Base-by-base conservation (phyloP, 2,113 vertebrate genomes). In the Ploceus nigricollis region DNA sequence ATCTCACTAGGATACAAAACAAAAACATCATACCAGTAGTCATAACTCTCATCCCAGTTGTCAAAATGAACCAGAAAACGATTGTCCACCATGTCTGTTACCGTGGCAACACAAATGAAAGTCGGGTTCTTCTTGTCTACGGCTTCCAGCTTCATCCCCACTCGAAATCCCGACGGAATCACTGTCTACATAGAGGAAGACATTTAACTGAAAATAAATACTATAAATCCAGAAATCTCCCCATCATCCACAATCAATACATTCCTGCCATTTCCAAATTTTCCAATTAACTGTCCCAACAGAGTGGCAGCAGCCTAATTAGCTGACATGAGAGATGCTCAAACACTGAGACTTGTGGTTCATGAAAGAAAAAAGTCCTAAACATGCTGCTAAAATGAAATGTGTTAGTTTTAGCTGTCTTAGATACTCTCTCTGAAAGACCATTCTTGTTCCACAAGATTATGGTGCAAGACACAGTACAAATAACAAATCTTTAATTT, bases 41-140 rank as follows among this genome's bases (percentile, higher is more conserved):
- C 98, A 42, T 98, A 99, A 93, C 98, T 98, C 96, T 99, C 98
- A 72, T 99, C 98, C 98, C 98, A 99, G 98, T 98, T 98, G 97
- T 99, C 98, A 97, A 99, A 99, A 97, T 99, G 98, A 89, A 99
- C 98, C 94, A 99, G 97, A 93, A 99, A 98, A 82, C 98, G 98
- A 94, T 98, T 99, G 95, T 99, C 98, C 97, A 99, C 98, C 98
- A 99, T 98, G 97, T 99, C 98, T 76, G 98, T 98, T 92, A 99
- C 98, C 53, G 98, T 99, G 94, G 98, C 98, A 97, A 99, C 98
- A 90, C 98, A 98, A 97, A 99, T 98, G 96, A 98, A 98, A n/a
- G 98, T 96, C 39, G 98, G 98, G 69, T 98, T 99, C 97, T 98
- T 99, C 98, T 98, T 98, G 97, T 98, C 98, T 86, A 99, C 97